Conservation (phyloP, 1,140 invertebrate genomes). For the Meloidogyne floridensis region DNA sequence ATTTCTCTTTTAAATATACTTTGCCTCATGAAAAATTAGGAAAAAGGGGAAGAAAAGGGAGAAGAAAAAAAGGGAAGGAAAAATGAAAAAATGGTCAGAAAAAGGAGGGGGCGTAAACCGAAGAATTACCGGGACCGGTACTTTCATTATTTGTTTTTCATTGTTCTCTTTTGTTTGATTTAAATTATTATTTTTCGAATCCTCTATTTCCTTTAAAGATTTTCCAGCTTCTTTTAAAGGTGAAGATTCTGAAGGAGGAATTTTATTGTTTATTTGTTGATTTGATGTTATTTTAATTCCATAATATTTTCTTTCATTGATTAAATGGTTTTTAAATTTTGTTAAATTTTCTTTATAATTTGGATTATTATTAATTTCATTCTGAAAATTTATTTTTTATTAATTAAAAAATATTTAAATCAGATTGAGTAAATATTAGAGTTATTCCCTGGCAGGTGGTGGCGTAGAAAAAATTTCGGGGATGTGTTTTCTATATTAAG, state of each 20-base stretch:
- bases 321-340: neutral
- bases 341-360: neutral
- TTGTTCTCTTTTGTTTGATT: neutral
- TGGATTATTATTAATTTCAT: neutral
- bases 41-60: no score
- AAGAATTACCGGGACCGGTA: neutral
- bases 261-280: no score
- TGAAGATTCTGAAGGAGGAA: neutral
- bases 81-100: no score
- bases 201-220: neutral
- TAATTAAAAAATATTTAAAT: no score
- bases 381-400: neutral
- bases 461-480: no score
- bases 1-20: no score
- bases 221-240: neutral
- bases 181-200: neutral
- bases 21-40: no score
- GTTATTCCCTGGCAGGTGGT: no score
- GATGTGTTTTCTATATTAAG: no score
- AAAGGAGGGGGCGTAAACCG: no score
- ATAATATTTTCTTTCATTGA: slow-evolving; percentile 6
- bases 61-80: no score
- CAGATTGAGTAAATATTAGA: no score
- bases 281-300: neutral
- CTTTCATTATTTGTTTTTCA: neutral